Percentiles rank a stretch among this genome's conserved stretches.
phyloP scores from a whole-genome alignment of 2,113 vertebrate species.

The Rhinoptilus africanus region DNA sequence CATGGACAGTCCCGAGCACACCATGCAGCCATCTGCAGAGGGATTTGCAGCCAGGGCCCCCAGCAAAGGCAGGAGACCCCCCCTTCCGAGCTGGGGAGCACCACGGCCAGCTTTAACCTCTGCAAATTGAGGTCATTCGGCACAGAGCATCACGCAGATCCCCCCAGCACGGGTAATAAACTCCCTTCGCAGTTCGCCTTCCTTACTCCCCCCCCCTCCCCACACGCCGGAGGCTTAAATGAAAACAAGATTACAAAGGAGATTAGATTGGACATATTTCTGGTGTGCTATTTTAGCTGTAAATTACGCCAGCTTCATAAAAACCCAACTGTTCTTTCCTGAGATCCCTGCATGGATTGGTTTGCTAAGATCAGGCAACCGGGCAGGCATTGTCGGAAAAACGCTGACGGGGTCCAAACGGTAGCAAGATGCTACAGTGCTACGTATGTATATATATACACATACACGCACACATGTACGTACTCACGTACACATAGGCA shows the following conservation, averaged over 20 bases:
- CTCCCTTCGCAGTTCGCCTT: neutral
- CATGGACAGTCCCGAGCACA: neutral
- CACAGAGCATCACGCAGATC: neutral
- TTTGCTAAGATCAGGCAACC: neutral
- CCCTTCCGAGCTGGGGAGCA: neutral
- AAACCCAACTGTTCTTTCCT: conserved; percentile 38
- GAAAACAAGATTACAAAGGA: conserved; percentile 56
- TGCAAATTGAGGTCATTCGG: neutral
- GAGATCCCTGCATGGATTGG: conserved; percentile 33
- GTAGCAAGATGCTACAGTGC: neutral
- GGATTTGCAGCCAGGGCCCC: neutral
- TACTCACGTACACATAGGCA: rapidly evolving
- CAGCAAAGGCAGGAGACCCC: neutral
- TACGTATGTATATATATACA: rapidly evolving
- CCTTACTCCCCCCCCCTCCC: neutral
- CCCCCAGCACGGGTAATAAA: neutral
- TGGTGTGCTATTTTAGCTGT: conserved; percentile 51
- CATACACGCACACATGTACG: rapidly evolving
- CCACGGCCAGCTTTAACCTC: conserved; percentile 2
- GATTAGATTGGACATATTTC: conserved; percentile 39
- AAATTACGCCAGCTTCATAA: conserved; percentile 64
- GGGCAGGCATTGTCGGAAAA: neutral
- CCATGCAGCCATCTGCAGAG: neutral
- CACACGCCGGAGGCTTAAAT: conserved; percentile 30
- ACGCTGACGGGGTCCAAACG: neutral